Percentiles rank a stretch among this genome's conserved stretches.
These are phyloP conservation scores for Napeogenes inachia DNA, from an alignment of 2,888 invertebrate species.

Conservation along the genomic window DNA sequence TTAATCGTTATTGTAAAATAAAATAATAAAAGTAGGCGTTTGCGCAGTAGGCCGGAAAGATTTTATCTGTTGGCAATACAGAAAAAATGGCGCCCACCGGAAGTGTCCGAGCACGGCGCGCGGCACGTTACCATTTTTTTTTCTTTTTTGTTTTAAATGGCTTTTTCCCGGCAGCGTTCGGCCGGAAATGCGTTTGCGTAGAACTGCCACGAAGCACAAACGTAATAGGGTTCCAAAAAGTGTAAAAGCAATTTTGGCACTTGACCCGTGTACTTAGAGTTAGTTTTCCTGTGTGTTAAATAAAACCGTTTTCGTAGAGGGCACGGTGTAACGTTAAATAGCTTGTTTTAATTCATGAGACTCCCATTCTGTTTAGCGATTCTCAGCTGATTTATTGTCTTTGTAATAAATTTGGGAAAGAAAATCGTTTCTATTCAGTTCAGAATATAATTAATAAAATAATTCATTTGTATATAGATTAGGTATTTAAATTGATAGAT, in stretches of 20 bases:
- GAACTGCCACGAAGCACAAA: conserved; percentile 63
- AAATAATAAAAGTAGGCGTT: conserved; percentile 66
- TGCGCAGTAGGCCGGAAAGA: conserved; percentile 76
- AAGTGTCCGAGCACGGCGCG: conserved; percentile 75
- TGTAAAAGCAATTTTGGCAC: conserved; percentile 57
- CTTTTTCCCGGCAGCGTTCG: conserved; percentile 76
- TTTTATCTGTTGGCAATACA: conserved; percentile 78
- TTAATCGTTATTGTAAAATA: conserved; percentile 61
- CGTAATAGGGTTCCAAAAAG: conserved; percentile 50
- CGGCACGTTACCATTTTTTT: conserved; percentile 75
- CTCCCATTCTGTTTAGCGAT: conserved; percentile 72
- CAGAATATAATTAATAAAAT: conserved; percentile 25
- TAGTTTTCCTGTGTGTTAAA: conserved; percentile 40
- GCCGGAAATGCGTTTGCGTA: conserved; percentile 78
- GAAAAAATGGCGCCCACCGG: conserved; percentile 79
- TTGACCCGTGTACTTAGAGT: conserved; percentile 48
- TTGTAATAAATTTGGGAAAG: conserved; percentile 68
- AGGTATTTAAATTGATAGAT: no score
- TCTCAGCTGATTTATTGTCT: conserved; percentile 71
- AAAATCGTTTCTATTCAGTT: conserved; percentile 25
- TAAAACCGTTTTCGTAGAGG: conserved; percentile 49
- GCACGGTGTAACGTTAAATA: conserved; percentile 72
- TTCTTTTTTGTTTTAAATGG: conserved; percentile 75
- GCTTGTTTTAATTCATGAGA: conserved; percentile 77
- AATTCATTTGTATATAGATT: conserved; percentile 2